Percentiles rank a stretch among this genome's conserved stretches.
phyloP scores from a whole-genome alignment of 2,113 vertebrate genomes.

The Podocnemis expansa region DNA sequence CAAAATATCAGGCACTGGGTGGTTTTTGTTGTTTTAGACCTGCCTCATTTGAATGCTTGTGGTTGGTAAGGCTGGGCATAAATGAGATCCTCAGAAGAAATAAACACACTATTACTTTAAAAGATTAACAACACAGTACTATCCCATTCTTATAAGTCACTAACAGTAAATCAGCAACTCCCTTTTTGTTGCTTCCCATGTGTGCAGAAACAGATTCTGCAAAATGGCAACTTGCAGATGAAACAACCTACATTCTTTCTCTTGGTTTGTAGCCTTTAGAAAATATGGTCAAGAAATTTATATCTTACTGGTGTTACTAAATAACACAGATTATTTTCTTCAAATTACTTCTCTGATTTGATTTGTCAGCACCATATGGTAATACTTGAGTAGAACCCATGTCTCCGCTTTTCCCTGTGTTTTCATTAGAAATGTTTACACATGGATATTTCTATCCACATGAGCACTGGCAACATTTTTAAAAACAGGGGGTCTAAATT shows the following conservation, averaged over 20 bases:
- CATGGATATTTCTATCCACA: neutral
- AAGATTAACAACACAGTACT: neutral
- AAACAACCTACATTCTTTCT: neutral
- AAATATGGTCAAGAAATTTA: neutral
- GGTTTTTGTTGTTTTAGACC: neutral
- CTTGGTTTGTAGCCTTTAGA: neutral
- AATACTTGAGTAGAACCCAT: neutral
- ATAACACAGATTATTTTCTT: neutral
- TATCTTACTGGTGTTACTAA: neutral
- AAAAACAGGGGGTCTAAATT: neutral
- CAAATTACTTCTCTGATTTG: neutral
- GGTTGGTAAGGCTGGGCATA: neutral
- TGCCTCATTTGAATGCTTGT: neutral
- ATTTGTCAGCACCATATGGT: neutral
- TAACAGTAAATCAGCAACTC: neutral
- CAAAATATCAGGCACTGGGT: neutral
- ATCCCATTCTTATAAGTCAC: neutral
- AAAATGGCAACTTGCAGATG: neutral
- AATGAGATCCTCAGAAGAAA: neutral
- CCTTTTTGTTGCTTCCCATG: neutral
- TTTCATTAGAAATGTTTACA: neutral
- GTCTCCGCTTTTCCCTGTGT: neutral
- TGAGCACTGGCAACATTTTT: neutral
- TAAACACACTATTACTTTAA: neutral
- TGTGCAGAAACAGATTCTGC: neutral